phyloP scores from a whole-genome alignment of 2,113 vertebrate genomes.

The Rhagologus leucostigma region DNA sequence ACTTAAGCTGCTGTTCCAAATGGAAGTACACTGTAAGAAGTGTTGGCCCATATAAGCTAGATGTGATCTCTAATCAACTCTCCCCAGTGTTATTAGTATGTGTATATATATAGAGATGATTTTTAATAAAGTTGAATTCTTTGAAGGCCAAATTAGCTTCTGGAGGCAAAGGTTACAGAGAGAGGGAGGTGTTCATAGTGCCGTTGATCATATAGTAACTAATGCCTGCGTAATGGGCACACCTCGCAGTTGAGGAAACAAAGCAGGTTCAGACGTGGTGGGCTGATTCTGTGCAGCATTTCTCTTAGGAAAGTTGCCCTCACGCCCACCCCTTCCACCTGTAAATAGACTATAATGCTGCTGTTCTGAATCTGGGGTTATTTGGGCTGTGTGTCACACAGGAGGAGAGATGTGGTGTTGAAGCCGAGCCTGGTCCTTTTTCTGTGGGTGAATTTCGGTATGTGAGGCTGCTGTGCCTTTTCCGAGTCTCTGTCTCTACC shows the following conservation, averaged over 20 bases:
- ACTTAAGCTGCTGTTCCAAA: not conserved
- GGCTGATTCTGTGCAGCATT: not conserved
- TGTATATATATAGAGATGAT: slow-evolving; percentile 26
- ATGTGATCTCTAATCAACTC: not conserved
- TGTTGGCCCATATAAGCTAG: slow-evolving; percentile 15
- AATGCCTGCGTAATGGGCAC: not conserved
- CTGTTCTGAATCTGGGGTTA: fast-evolving
- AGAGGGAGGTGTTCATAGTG: not conserved
- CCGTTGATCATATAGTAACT: not conserved
- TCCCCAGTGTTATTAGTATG: not conserved
- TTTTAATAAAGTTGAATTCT: not conserved
- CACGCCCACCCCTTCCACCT: not conserved
- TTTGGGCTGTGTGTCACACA: not conserved
- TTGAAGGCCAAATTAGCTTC: not conserved
- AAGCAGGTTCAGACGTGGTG: not conserved
- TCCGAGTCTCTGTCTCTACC: not conserved
- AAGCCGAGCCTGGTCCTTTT: not conserved
- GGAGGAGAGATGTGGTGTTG: not conserved
- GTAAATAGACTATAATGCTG: not conserved
- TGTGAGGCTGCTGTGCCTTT: not conserved
- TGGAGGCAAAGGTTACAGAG: not conserved
- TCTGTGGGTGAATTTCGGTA: not conserved
- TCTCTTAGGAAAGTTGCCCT: not conserved
- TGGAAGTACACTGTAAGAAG: not conserved
- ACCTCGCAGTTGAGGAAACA: slow-evolving; percentile 1